Conservation (phyloP, 2,888 invertebrate genomes). For the Polia nebulosa region DNA sequence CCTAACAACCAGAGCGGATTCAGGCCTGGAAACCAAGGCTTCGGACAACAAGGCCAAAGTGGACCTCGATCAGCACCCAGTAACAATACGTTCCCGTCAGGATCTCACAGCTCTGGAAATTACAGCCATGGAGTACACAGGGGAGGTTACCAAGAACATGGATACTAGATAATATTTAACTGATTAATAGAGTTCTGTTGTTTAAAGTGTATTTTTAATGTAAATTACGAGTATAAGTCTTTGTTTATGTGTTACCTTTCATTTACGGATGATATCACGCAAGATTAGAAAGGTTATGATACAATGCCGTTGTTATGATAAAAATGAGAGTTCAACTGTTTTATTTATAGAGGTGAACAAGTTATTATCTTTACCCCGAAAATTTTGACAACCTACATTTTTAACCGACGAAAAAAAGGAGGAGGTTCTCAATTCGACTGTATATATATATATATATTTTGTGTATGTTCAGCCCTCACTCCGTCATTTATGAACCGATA, state of each 20-base stretch:
- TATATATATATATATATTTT: too few relatives aligned
- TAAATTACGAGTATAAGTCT: constrained; percentile 25
- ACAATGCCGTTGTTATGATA: too few relatives aligned
- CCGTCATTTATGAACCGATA: too few relatives aligned
- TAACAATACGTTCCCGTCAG: constrained; percentile 41
- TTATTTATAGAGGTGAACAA: constrained; percentile 22
- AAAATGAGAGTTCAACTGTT: neutral
- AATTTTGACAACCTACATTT: too few relatives aligned
- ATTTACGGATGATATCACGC: constrained; percentile 5
- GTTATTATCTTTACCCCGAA: neutral
- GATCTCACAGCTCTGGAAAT: constrained; percentile 34
- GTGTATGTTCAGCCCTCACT: too few relatives aligned
- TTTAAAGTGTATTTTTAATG: constrained; percentile 11
- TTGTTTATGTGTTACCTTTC: constrained; percentile 26
- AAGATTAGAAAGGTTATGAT: neutral
- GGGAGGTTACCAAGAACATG: constrained; percentile 58
- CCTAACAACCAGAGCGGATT: constrained; percentile 37
- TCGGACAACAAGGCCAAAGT: constrained; percentile 11
- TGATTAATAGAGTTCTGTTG: neutral
- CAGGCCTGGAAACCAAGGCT: constrained; percentile 27
- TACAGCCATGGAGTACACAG: constrained; percentile 36
- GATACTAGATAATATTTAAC: constrained; percentile 44
- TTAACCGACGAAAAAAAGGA: too few relatives aligned
- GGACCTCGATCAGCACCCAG: constrained; percentile 31
- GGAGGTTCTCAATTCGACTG: too few relatives aligned